phyloP scores from a whole-genome alignment of 2,888 invertebrate species.

The Agriopis marginaria region DNA sequence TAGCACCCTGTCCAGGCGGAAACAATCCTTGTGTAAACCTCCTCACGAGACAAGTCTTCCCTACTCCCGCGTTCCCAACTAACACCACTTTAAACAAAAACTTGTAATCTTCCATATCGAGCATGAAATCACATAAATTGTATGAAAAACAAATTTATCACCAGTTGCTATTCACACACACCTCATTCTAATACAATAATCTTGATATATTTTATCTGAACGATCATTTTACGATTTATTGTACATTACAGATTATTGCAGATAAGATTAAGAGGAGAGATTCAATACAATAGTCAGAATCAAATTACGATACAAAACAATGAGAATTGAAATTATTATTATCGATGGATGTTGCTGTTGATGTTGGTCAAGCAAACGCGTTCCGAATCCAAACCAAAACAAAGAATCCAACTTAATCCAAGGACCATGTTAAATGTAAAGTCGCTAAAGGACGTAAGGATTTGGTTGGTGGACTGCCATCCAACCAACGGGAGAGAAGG shows the following conservation, averaged over 20 bases:
- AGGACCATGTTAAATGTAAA: no score
- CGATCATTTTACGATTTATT: slow-evolving; percentile 69
- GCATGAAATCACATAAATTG: slow-evolving; percentile 72
- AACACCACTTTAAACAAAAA: slow-evolving; percentile 99
- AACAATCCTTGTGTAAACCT: slow-evolving; percentile 99
- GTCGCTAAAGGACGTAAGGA: no score
- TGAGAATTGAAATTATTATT: slow-evolving; percentile 48
- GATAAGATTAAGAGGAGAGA: slow-evolving; percentile 62
- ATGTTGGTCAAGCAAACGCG: slow-evolving; percentile 15
- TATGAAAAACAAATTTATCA: slow-evolving; percentile 56
- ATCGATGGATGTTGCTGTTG: slow-evolving; percentile 50
- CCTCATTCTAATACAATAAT: slow-evolving; percentile 69
- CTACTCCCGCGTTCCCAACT: slow-evolving; percentile 99
- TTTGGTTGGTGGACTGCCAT: no score
- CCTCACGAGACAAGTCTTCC: slow-evolving; percentile 98
- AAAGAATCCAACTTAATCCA: no score
- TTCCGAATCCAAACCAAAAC: no score
- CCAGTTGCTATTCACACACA: slow-evolving; percentile 73
- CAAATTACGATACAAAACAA: slow-evolving; percentile 52
- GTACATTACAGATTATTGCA: slow-evolving; percentile 69
- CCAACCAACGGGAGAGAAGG: no score
- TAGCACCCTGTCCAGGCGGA: slow-evolving; percentile 99
- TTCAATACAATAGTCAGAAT: slow-evolving; percentile 33
- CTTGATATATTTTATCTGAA: slow-evolving; percentile 58
- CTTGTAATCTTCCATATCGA: slow-evolving; percentile 98